Conservation (phyloP, 2,113 vertebrate genomes). For the Oryzias woworae region DNA sequence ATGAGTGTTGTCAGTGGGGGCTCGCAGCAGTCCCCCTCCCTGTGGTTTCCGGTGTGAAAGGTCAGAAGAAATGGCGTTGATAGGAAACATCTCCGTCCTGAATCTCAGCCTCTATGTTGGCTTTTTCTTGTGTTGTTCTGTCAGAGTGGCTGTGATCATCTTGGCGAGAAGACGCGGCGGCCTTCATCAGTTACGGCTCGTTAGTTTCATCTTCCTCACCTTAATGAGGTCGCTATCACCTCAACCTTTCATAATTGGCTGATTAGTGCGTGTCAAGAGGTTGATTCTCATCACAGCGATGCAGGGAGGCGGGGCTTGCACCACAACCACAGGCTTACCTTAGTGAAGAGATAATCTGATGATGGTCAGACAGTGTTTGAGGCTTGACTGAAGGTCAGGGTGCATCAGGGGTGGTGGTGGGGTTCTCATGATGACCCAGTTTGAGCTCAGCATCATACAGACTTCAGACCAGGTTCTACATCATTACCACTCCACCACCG, state of each 20-base stretch:
- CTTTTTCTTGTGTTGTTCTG: background rate
- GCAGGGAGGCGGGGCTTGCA: background rate
- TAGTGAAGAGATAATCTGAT: background rate
- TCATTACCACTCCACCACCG: no score
- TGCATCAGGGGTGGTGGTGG: background rate
- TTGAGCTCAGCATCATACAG: no score
- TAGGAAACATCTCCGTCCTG: background rate
- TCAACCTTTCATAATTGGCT: slow-evolving; percentile 62
- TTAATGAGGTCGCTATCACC: slow-evolving; percentile 72
- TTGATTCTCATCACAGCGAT: slow-evolving; percentile 48
- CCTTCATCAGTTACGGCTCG: slow-evolving; percentile 69
- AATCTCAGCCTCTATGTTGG: background rate
- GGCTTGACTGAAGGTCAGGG: background rate
- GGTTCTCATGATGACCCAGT: no score
- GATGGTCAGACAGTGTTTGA: no score
- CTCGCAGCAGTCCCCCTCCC: no score
- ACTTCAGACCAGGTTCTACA: no score
- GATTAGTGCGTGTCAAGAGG: slow-evolving; percentile 60
- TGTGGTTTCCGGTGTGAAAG: no score
- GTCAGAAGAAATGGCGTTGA: no score
- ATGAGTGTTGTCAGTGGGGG: no score
- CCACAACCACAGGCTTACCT: background rate
- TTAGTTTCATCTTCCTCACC: slow-evolving; percentile 62
- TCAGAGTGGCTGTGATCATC: slow-evolving; percentile 15
- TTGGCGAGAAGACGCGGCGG: slow-evolving; percentile 15